Evolutionary conservation across 1,140 invertebrate species (phyloP).

Genomic region (Monochamus saltuarius): DNA sequence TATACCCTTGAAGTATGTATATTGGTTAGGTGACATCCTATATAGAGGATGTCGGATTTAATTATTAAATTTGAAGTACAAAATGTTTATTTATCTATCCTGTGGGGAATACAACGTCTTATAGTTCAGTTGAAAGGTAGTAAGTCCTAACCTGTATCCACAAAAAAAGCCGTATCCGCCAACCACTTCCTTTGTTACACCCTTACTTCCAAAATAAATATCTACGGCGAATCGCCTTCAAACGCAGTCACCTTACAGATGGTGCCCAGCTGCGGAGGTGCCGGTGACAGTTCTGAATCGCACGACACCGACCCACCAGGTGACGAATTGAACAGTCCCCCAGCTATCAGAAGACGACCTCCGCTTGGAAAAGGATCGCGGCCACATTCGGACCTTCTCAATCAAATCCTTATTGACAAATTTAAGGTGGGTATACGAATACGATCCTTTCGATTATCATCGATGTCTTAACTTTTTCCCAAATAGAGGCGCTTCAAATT

Average conservation of each 20-base stretch:
- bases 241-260: conserved; percentile 51
- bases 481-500: too few relatives aligned
- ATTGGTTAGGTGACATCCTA: too few relatives aligned
- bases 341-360: conserved; percentile 54
- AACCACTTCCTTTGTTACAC: conserved; percentile 1
- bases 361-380: conserved; percentile 46
- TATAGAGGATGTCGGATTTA: too few relatives aligned
- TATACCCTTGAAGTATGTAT: too few relatives aligned
- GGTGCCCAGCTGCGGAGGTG: conserved; percentile 56
- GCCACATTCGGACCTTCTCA: conserved; percentile 63
- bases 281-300: conserved; percentile 63
- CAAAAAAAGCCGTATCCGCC: neutral
- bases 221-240: neutral
- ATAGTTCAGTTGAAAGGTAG: too few relatives aligned
- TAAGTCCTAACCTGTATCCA: too few relatives aligned
- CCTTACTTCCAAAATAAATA: neutral
- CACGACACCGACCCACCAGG: conserved; percentile 59
- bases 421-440: conserved; percentile 57
- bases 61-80: too few relatives aligned
- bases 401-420: conserved; percentile 63
- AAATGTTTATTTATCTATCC: too few relatives aligned
- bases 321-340: conserved; percentile 61
- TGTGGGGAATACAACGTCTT: too few relatives aligned
- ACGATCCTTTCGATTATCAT: too few relatives aligned
- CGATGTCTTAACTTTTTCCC: too few relatives aligned